Base-by-base conservation (phyloP, 1,140 invertebrate genomes). In the Dufourea novaeangliae region DNA sequence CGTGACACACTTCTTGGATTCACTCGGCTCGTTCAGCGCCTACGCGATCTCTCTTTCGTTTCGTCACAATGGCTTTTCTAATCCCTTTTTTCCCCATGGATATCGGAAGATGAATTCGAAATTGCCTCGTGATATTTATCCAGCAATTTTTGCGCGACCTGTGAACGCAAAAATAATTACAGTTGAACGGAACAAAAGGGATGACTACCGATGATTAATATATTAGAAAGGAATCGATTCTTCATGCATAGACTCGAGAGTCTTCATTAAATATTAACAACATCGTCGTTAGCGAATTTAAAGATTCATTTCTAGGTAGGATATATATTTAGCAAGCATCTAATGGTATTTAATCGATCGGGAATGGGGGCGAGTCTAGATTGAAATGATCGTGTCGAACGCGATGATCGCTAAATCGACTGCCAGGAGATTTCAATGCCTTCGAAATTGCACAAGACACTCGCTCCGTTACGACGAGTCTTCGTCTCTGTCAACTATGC, bases 1-100 rank as follows among this genome's bases (percentile, higher is more conserved):
- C 17, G 54, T 59, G 73, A 46, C 64, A 50, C 52, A 59, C 39
- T 59, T 75, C 64, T 39, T 56, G 63, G 39, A 59, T 75, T n/a
- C 52, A 37, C 39, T 34, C 20, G 27, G 29, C 61, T 63, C 57
- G 59, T 63, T n/a, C 70, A 25, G 41, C 61, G 56, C 52, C 25
- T 56, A 56, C 52, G 22, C 56, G 56, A 57, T 56, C 52, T 12
- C 59, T 39, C 46, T 50, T 70, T 62, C 57, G 44, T 62, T 50
- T 50, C 59, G 37, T n/a, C 14, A 6, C 10, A 3, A 1, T 0
- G 7, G 1, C n/a, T 22, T 72, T 46, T 0, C 20, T 7, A 22
- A 6, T 29, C 14, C 7, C 12, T 25, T 12, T 54, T 12, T 32
- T 5, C 20, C 17, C 25, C 1, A 6, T 8, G 8, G 17, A 20